A percentile compares a stretch with the other conserved stretches of the same genome.
These are phyloP conservation scores for Brachyhypopomus gauderio DNA, from an alignment of 2,113 vertebrate genomes.

Conservation along the genomic window DNA sequence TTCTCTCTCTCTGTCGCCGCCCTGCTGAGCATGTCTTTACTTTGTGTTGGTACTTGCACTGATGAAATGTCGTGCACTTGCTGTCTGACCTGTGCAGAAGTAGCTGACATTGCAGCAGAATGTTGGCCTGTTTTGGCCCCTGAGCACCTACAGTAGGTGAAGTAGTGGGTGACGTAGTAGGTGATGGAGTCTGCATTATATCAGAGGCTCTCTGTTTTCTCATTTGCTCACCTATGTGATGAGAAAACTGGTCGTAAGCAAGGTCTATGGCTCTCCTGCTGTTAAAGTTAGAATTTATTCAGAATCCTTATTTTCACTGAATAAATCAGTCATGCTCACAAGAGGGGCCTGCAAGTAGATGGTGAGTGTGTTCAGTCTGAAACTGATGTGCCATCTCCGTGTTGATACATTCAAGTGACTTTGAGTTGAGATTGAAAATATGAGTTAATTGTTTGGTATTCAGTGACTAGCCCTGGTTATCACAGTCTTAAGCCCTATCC, in stretches of 20 bases:
- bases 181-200: slow-evolving; percentile 48
- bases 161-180: neutral
- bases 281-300: neutral
- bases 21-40: neutral
- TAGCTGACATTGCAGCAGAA: neutral
- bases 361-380: neutral
- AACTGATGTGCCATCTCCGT: neutral
- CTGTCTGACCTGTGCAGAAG: neutral
- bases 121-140: no score
- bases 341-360: neutral
- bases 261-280: slow-evolving; percentile 11
- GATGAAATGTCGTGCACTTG: neutral
- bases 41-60: neutral
- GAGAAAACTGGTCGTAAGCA: slow-evolving; percentile 43
- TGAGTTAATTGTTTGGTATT: neutral
- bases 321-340: no score
- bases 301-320: neutral
- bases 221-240: slow-evolving; percentile 10
- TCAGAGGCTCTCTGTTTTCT: neutral
- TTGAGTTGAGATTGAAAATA: neutral
- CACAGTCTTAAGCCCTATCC: no score
- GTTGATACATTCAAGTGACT: neutral
- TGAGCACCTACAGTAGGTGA: neutral
- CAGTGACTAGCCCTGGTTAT: neutral
- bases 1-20: neutral